Conservation (phyloP, 2,797 vertebrate species). For the Lagorchestes hirsutus region DNA sequence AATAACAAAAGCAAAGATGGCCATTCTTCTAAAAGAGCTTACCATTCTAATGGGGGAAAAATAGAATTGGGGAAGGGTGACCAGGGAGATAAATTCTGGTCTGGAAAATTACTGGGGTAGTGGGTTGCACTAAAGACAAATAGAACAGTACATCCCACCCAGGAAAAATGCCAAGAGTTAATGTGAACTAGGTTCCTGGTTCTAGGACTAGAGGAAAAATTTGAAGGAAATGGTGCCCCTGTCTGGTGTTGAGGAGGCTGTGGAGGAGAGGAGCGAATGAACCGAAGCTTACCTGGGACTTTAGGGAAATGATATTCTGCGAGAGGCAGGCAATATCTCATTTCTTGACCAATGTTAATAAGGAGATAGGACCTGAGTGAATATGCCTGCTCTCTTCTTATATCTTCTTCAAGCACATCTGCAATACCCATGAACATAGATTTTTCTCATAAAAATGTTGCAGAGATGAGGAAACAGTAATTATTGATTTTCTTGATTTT, state of each 20-base stretch:
- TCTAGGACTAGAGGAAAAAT: background rate
- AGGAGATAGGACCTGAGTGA: background rate
- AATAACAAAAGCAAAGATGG: background rate
- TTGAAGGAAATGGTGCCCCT: background rate
- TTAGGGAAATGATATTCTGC: background rate
- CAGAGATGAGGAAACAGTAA: background rate
- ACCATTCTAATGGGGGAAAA: background rate
- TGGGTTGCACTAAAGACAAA: background rate
- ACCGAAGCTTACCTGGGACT: background rate
- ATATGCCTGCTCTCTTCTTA: background rate
- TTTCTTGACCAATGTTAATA: background rate
- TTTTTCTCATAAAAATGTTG: background rate
- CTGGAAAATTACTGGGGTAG: background rate
- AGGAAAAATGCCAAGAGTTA: background rate
- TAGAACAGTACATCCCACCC: background rate
- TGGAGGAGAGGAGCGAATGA: background rate
- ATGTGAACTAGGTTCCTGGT: background rate
- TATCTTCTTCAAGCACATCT: background rate
- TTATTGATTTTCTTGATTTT: background rate
- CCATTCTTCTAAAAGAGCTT: background rate
- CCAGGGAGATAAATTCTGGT: background rate
- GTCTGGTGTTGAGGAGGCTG: background rate
- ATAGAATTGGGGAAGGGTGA: background rate
- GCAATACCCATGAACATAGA: background rate
- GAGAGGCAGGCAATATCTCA: background rate